Base-by-base conservation (phyloP, 2,797 vertebrate species). In the Enteromius mattozi region DNA sequence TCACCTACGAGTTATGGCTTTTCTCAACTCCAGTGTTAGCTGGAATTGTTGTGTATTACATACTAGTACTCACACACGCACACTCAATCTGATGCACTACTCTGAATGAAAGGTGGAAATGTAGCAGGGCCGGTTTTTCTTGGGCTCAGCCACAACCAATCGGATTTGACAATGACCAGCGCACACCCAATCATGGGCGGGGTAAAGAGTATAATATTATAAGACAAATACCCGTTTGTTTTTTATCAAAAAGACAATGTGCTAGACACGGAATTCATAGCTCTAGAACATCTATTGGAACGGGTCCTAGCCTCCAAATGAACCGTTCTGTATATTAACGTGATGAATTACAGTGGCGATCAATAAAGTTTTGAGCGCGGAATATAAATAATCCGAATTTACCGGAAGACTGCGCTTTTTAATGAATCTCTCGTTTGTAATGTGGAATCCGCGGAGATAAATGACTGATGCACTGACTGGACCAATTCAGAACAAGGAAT, bases 161-260 rank as follows among this genome's bases (percentile, higher is more conserved):
- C 92, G 91, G 92, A 92, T 71, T 35, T 63, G 65, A 71, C 75
- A 37, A 92, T 94, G 93, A 90, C 92, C 91, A 90, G 92, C 90
- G 89, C 91, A 91, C 87, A 85, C 80, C 85, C 78, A 68, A 74
- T 79, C 82, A 86, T 30, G 42, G 88, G 83, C 93, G 93, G 91
- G 91, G 92, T 85, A 2, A 87, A 12, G 59, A 63, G 8, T 70
- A 13, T 61, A 66, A 40, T 45, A 86, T 14, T 79, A 17, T 24
- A 37, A 79, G 19, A 63, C 66, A 47, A 84, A 84, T 70, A 35
- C 35, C 1, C 42, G 27, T 78, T 84, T 84, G 49, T 78, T 37
- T 37, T 42, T 59, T 21, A 59, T 59, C 1, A 10, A 40, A 78
- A 59, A 63, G 17, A 47, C 56, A 54, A 75, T 49, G 77, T 49